Conservation (phyloP, 1,140 invertebrate species). For the Macrocentrus cingulum region DNA sequence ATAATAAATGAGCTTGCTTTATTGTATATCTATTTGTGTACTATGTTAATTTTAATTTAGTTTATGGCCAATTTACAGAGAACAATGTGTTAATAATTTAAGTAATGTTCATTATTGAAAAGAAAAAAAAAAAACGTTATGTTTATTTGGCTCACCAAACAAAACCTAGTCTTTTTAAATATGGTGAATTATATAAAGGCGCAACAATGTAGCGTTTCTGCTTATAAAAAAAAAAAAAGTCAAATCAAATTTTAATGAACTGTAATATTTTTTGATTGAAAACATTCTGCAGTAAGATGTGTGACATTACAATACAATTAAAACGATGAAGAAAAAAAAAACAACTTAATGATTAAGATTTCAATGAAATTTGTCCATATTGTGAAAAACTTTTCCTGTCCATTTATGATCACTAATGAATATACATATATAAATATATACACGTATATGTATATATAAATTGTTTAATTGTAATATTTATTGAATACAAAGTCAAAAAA, state of each 20-base stretch:
- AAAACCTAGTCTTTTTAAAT: constrained; percentile 31
- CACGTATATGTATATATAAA: too few species aligned
- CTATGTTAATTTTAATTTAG: constrained; percentile 19
- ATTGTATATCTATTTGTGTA: constrained; percentile 26
- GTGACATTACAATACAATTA: constrained; percentile 21
- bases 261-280: constrained; percentile 41
- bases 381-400: constrained; percentile 50
- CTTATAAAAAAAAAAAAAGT: constrained; percentile 22
- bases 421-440: constrained; percentile 46
- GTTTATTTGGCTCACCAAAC: constrained; percentile 31
- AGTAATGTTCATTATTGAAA: background rate
- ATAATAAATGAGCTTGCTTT: constrained; percentile 43
- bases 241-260: constrained; percentile 22
- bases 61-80: background rate
- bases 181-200: constrained; percentile 17
- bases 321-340: constrained; percentile 19
- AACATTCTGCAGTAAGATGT: constrained; percentile 28
- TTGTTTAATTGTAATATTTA: constrained; percentile 47
- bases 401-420: constrained; percentile 50
- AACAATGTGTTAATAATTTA: background rate
- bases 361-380: constrained; percentile 45
- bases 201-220: constrained; percentile 13
- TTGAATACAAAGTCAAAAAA: constrained; percentile 46
- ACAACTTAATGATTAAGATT: constrained; percentile 39
- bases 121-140: background rate